Percentiles rank a stretch among this genome's conserved stretches.
Conservation (phyloP, 1,140 invertebrate species). For the Bombyx mori region DNA sequence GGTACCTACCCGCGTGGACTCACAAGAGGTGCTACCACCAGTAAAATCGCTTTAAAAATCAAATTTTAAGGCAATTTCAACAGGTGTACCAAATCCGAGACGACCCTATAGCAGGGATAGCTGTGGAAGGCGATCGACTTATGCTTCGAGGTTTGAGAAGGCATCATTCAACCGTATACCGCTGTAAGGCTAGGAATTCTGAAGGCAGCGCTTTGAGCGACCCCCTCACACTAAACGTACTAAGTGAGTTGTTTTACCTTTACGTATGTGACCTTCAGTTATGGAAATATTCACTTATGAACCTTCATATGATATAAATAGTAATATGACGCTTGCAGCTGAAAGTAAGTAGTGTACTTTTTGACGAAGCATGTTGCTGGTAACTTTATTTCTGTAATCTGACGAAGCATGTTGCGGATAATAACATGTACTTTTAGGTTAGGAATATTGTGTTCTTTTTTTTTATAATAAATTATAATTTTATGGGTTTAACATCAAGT, state of each 20-base stretch:
- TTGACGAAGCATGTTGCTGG: too few species aligned
- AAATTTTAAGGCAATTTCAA: conserved; percentile 5
- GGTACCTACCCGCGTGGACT: too few species aligned
- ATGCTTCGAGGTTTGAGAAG: conserved; percentile 61
- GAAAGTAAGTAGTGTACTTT: neutral
- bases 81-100: conserved; percentile 71
- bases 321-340: neutral
- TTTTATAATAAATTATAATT: too few species aligned
- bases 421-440: too few species aligned
- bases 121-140: conserved; percentile 70
- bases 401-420: too few species aligned
- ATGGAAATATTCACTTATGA: neutral
- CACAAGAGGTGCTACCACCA: too few species aligned
- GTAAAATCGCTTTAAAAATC: too few species aligned
- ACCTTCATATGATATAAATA: neutral
- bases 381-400: too few species aligned
- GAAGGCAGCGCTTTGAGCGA: conserved; percentile 78
- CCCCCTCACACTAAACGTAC: conserved; percentile 74
- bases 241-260: conserved; percentile 73
- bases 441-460: too few species aligned
- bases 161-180: conserved; percentile 75
- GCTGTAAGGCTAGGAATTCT: conserved; percentile 77
- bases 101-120: conserved; percentile 71
- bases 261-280: neutral
- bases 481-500: too few species aligned